phyloP scores from a whole-genome alignment of 1,140 invertebrate genomes.

The Drosophila tristis region DNA sequence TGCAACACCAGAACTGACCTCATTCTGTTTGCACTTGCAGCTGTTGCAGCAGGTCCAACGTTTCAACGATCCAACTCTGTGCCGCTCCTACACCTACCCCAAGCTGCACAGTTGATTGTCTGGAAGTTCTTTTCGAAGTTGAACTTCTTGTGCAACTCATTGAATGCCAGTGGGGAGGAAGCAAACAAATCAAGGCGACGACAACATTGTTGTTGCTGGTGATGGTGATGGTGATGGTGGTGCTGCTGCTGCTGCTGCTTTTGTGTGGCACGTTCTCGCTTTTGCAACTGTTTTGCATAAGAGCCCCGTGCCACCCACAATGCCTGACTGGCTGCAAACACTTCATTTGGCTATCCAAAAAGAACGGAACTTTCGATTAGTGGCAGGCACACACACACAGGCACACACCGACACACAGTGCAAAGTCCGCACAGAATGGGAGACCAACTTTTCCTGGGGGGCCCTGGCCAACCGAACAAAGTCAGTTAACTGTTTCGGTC shows the following conservation, averaged over 20 bases:
- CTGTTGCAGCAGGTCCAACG: slow-evolving; percentile 46
- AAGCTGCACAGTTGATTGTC: slow-evolving; percentile 28
- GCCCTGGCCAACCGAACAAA: slow-evolving; percentile 33
- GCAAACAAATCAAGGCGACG: slow-evolving; percentile 61
- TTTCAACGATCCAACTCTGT: too few relatives aligned
- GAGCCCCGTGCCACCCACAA: slow-evolving; percentile 12
- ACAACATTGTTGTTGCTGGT: slow-evolving; percentile 26
- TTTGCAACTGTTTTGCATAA: slow-evolving; percentile 55
- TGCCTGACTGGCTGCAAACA: slow-evolving; percentile 52
- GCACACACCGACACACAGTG: not conserved
- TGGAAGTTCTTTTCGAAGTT: slow-evolving; percentile 31
- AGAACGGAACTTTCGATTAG: slow-evolving; percentile 46
- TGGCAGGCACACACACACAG: slow-evolving; percentile 20
- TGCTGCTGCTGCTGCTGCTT: not conserved
- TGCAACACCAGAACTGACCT: slow-evolving; percentile 74
- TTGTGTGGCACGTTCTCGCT: slow-evolving; percentile 42
- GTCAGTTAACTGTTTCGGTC: slow-evolving; percentile 39
- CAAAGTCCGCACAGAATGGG: slow-evolving; percentile 12
- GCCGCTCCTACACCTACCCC: not conserved
- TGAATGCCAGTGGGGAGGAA: slow-evolving; percentile 28
- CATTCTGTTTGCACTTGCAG: slow-evolving; percentile 76
- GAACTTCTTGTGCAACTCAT: slow-evolving; percentile 43
- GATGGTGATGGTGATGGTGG: not conserved
- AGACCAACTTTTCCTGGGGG: slow-evolving; percentile 20
- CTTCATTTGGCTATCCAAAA: slow-evolving; percentile 50